Evolutionary conservation across 2,113 vertebrate genomes (phyloP), one percentile per base, ranked within the genome.

Genomic region (Dolichotis patagonum): DNA sequence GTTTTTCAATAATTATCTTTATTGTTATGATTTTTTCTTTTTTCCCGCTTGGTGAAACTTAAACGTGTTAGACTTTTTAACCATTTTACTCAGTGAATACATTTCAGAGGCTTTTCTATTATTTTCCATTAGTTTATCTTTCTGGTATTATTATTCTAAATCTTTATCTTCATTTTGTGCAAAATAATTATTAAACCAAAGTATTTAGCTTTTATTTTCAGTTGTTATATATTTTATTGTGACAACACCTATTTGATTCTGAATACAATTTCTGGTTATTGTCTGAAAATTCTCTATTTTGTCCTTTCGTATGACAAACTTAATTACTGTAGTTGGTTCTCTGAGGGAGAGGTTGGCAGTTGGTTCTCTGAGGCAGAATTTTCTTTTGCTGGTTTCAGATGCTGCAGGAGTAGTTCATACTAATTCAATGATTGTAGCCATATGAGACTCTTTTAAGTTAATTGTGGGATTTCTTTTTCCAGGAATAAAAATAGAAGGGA

Each of bases 181-280:
- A 63, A 73, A 81, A 7, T 46, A 22, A 71, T 69, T 62, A 54
- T 46, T 77, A 84, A 77, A 22, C 13, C 20, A 20, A 83, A 65
- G 1, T 78, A 77, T 52, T 93, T 89, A 80, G 14, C 22, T 38
- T 63, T 81, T 65, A 90, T 30, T 54, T 78, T 88, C 26, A 88
- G 17, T 77, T 93, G 75, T 49, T 92, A 1, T 86, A 60, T 28
- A 63, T 85, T 90, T 80, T 19, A 81, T 60, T 73, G 22, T 82
- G 56, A 95, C 24, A 89, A 73, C 49, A 30, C 32, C 46, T 8
- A 56, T 95, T 92, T 92, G 58, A 89, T 96, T 92, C 7, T 85
- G 56, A 5, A 56, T 7, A 22, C 54, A n/a, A 22, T 56, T 92
- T 89, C 16, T 89, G 60, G 41, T 35, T 35, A 5, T 49, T 65